Evolutionary conservation across 2,797 vertebrate genomes (phyloP), one percentile per base, ranked within the genome.

Genomic region (Tokudaia muenninki): DNA sequence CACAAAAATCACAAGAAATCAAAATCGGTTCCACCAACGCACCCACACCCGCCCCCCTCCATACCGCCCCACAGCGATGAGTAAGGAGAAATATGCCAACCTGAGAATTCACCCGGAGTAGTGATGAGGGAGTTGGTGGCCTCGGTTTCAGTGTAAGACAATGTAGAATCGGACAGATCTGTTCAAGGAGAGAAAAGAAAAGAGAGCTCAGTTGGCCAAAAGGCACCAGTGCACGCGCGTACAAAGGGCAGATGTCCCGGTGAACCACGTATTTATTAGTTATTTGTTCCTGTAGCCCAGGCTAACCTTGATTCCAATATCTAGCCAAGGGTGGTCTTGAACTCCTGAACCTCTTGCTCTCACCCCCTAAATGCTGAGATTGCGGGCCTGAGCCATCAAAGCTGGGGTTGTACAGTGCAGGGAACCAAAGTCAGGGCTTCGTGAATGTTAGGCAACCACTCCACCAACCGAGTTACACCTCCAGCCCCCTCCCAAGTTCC

Each of bases 131-230:
- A 99, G 99, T 99, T 99, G 98, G 99, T 99, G 98, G 99, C 99
- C 99, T 99, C 99, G 13, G 99, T 99, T 99, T 99, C 99, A 99
- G 99, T 99, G 99, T 99, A 99, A 99, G 99, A 99, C 99, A 99
- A 99, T 98, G 99, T 99, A 99, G 99, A 99, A 99, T 99, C 99
- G 95, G 99, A 99, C 96, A 99, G 99, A 99, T 99, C 99, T 99
- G 98, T 0, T 17, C 19, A n/a, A 59, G 21, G 94, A 93, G 52
- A 50, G 55, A 21, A 94, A 94, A 79, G 22, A 44, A 47, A 47
- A 67, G 70, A 97, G 88, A 93, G 70, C 31, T 96, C 29, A 94
- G 93, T 87, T 19, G 59, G 84, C 41, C 3, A 16, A 19, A 22
- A 70, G 61, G 57, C 0, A 1, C 5, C 0, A 13, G 0, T 19